A percentile compares a stretch with the other conserved stretches of the same genome.
Evolutionary conservation across 1,140 invertebrate species (phyloP).

Genomic region (Aphelinus certus): DNA sequence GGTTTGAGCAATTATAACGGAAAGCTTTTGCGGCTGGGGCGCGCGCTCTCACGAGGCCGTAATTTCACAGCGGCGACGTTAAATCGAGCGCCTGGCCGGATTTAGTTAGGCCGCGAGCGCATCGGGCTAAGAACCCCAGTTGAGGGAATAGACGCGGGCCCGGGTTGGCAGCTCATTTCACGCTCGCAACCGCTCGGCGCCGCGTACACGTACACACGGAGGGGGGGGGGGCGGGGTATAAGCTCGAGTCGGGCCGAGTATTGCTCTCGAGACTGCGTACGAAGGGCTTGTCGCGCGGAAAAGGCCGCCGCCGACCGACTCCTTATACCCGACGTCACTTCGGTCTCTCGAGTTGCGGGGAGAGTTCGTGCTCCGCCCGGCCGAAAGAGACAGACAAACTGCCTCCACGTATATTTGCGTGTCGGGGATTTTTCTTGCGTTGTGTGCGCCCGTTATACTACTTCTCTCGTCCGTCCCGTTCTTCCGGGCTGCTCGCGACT

Average conservation of each 20-base stretch:
- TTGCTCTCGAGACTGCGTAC: constrained; percentile 10
- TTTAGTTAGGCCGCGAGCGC: constrained; percentile 44
- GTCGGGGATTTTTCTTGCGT: not conserved
- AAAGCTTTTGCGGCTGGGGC: constrained; percentile 28
- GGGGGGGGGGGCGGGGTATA: constrained; percentile 36
- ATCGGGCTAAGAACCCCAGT: constrained; percentile 46
- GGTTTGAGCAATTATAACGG: constrained; percentile 34
- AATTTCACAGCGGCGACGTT: constrained; percentile 34
- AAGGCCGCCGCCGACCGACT: constrained; percentile 3
- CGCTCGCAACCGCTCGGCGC: constrained; percentile 47
- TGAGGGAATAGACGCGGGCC: constrained; percentile 22
- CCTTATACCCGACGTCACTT: constrained; percentile 20
- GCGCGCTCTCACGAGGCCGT: not conserved
- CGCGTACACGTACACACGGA: constrained; percentile 36
- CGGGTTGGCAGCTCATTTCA: constrained; percentile 55
- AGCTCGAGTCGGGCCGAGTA: constrained; percentile 40
- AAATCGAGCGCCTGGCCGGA: constrained; percentile 36
- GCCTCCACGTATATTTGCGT: constrained; percentile 4
- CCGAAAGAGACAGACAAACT: not conserved
- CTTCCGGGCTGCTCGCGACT: not conserved
- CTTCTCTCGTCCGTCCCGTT: too few relatives aligned
- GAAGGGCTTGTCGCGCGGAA: not conserved
- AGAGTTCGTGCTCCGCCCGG: not conserved
- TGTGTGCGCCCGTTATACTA: too few relatives aligned
- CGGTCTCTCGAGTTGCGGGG: constrained; percentile 4